A percentile compares a stretch with the other conserved stretches of the same genome.
These are phyloP conservation scores for Gari tellinella DNA, from an alignment of 2,888 invertebrate species.

Conservation along the genomic window DNA sequence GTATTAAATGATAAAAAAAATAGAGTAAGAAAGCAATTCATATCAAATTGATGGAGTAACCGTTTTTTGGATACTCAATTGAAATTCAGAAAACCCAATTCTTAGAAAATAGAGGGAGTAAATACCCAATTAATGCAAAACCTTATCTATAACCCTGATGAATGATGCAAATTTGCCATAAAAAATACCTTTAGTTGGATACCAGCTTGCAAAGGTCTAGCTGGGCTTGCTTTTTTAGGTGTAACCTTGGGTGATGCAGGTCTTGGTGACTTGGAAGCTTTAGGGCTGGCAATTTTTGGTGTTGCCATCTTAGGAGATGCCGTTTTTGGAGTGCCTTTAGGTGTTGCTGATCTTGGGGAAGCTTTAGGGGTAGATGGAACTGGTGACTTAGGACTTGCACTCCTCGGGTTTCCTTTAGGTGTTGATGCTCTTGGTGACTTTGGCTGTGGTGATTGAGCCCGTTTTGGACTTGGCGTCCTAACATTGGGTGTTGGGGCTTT, in stretches of 20 bases:
- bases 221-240: neutral
- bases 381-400: slow-evolving; percentile 44
- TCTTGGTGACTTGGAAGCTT: slow-evolving; percentile 20
- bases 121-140: no score
- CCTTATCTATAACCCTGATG: no score
- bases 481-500: slow-evolving; percentile 20
- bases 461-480: slow-evolving; percentile 21
- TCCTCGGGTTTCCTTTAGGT: slow-evolving; percentile 6
- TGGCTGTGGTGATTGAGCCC: neutral
- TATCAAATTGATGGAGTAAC: no score
- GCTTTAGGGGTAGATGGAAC: slow-evolving; percentile 50
- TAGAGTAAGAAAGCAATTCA: no score
- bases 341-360: slow-evolving; percentile 44
- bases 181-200: no score
- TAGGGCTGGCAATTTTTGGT: slow-evolving; percentile 31
- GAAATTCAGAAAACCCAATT: no score
- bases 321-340: slow-evolving; percentile 23
- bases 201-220: no score
- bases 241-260: neutral
- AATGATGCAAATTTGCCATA: no score
- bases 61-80: no score
- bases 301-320: slow-evolving; percentile 24
- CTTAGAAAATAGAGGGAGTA: no score
- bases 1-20: no score
- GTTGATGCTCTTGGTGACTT: slow-evolving; percentile 23